Percentiles rank a stretch among this genome's conserved stretches.
Evolutionary conservation across 2,113 vertebrate genomes (phyloP).

Genomic region (Melospiza melodia): DNA sequence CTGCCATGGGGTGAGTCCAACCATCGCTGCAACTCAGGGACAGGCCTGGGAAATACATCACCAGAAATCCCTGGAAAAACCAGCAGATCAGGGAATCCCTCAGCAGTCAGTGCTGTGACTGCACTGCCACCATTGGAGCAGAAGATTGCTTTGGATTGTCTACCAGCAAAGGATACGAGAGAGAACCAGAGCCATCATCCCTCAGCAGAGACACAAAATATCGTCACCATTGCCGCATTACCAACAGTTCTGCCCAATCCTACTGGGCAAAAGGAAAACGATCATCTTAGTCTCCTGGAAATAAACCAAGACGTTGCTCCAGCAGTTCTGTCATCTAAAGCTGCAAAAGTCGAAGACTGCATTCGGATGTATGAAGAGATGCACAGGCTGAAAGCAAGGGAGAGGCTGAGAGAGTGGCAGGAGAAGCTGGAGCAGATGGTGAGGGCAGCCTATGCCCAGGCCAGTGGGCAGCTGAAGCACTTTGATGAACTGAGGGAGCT

Average conservation of each 20-base stretch:
- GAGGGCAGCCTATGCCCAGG: conserved; percentile 74
- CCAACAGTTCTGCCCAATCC: neutral
- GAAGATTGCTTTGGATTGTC: neutral
- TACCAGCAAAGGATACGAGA: neutral
- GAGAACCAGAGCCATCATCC: neutral
- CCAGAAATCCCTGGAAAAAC: neutral
- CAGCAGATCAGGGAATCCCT: neutral
- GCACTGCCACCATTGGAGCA: neutral
- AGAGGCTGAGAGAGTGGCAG: conserved; percentile 78
- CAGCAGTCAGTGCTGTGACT: no score
- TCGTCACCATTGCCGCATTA: neutral
- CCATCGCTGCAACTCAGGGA: neutral
- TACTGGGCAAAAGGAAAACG: neutral
- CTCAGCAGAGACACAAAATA: neutral
- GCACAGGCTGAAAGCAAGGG: conserved; percentile 79
- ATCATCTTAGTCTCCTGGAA: neutral
- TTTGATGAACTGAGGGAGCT: conserved; percentile 92
- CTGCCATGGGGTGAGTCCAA: neutral
- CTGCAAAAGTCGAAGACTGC: conserved; percentile 80
- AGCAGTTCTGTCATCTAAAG: conserved; percentile 74
- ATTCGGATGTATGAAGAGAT: conserved; percentile 83
- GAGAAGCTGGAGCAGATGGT: conserved; percentile 82
- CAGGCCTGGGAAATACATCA: neutral
- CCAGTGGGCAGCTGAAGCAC: conserved; percentile 88
- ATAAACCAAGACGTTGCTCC: conserved; percentile 6